Percentiles rank a stretch among this genome's conserved stretches.
These are phyloP conservation scores for Pimpla rufipes DNA, from an alignment of 2,888 invertebrate species.

Conservation along the genomic window DNA sequence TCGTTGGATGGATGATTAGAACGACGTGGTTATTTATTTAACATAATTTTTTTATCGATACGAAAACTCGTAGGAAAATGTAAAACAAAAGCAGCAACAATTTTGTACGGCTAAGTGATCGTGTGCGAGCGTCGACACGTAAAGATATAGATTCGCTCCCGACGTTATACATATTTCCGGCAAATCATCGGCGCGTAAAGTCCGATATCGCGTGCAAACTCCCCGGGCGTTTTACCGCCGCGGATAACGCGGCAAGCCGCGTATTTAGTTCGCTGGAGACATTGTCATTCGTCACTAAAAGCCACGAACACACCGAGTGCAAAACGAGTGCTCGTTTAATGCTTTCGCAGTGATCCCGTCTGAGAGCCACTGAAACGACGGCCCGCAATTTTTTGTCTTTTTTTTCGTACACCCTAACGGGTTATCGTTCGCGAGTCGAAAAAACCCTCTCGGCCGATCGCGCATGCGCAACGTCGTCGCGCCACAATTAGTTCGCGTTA, in stretches of 20 bases:
- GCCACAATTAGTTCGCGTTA: neutral
- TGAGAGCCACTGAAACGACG: neutral
- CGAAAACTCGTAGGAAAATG: no score
- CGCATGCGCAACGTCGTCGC: neutral
- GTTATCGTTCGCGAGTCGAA: neutral
- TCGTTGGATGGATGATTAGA: constrained; percentile 61
- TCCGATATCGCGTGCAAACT: neutral
- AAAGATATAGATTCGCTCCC: neutral
- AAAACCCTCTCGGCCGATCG: neutral
- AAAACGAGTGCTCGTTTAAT: neutral
- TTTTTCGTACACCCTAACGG: neutral
- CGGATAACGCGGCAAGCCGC: neutral
- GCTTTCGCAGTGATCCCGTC: neutral
- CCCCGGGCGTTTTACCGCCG: neutral
- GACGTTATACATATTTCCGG: neutral
- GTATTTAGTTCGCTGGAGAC: neutral
- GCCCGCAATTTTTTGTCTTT: neutral
- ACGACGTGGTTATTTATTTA: constrained; percentile 4
- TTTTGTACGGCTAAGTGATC: no score
- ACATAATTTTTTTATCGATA: no score
- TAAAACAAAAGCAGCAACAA: no score
- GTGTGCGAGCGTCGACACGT: neutral
- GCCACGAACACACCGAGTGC: neutral
- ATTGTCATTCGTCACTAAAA: neutral
- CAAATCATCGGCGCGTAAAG: constrained; percentile 4